Percentiles rank a stretch among this genome's conserved stretches.
Conservation (phyloP, 1,140 invertebrate species). For the Neodiprion lecontei region DNA sequence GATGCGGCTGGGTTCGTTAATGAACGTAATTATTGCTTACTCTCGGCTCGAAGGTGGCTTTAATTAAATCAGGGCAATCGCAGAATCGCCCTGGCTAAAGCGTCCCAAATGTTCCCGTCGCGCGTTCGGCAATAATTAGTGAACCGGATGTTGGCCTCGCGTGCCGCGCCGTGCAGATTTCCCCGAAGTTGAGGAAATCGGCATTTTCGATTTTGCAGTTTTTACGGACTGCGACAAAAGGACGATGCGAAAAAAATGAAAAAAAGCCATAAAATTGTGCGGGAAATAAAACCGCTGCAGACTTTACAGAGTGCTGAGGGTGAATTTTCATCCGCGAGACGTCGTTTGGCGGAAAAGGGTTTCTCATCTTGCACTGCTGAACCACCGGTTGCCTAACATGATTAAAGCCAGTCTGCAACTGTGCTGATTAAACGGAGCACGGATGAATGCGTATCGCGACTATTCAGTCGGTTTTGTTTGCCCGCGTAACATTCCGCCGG, state of each 20-base stretch:
- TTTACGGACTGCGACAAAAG: too few species aligned
- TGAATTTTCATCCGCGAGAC: background rate
- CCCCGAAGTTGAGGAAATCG: background rate
- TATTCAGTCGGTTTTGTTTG: background rate
- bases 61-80: background rate
- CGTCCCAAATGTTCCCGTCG: background rate
- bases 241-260: too few species aligned
- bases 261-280: too few species aligned
- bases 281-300: too few species aligned
- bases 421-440: background rate
- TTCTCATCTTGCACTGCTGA: background rate
- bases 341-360: too few species aligned
- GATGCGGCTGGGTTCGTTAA: conserved; percentile 1
- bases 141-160: background rate
- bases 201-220: background rate
- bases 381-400: background rate
- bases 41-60: background rate
- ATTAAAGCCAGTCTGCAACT: background rate
- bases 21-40: conserved; percentile 2
- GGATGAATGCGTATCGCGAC: background rate
- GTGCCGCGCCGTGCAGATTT: background rate
- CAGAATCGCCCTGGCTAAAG: background rate
- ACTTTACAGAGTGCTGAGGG: too few species aligned
- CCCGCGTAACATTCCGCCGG: too few species aligned
- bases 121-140: background rate